phyloP scores from a whole-genome alignment of 2,888 invertebrate genomes.

The Trissolcus brochymenae region DNA sequence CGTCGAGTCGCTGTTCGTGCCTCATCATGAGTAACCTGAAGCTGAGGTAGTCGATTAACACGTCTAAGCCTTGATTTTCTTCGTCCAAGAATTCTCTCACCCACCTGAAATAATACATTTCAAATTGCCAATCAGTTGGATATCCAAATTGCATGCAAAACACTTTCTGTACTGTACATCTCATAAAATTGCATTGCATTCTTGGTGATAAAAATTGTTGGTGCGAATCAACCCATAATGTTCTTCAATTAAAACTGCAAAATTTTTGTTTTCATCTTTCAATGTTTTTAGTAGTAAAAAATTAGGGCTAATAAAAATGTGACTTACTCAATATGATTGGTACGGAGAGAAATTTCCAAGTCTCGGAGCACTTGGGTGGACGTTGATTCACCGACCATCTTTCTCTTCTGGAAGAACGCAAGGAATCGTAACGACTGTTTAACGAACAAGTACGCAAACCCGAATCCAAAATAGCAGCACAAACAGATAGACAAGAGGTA shows the following conservation, averaged over 20 bases:
- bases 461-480: constrained; percentile 53
- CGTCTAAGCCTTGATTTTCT: constrained; percentile 96
- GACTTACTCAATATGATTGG: constrained; percentile 98
- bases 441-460: constrained; percentile 54
- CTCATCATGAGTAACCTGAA: constrained; percentile 96
- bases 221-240: no score
- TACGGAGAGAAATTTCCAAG: constrained; percentile 98
- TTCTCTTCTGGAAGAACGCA: constrained; percentile 90
- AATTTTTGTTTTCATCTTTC: no score
- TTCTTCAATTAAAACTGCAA: background rate
- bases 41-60: constrained; percentile 97
- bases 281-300: background rate
- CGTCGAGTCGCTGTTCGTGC: constrained; percentile 89
- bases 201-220: no score
- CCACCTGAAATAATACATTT: constrained; percentile 84
- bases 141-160: background rate
- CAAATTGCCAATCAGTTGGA: constrained; percentile 27
- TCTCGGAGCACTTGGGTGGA: constrained; percentile 98
- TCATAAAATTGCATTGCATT: no score
- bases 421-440: constrained; percentile 76
- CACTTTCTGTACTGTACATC: background rate
- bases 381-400: constrained; percentile 97
- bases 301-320: constrained; percentile 21
- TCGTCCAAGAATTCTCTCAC: constrained; percentile 98
- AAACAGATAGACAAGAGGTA: constrained; percentile 30